Evolutionary conservation across 2,113 vertebrate genomes (phyloP).

Genomic region (Redunca redunca): DNA sequence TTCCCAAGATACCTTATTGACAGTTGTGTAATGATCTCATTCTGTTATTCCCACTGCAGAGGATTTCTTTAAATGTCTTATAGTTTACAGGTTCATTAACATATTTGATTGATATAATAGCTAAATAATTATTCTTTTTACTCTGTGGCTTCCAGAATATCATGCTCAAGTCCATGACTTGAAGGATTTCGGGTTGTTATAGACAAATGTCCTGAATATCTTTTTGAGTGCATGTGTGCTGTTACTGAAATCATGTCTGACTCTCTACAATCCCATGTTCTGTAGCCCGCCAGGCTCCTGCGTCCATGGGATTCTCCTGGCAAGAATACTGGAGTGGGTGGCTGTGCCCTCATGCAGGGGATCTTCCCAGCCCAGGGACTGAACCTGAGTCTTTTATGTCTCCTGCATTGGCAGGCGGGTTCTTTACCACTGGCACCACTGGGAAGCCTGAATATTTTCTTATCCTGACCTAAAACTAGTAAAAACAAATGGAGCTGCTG

Average conservation of each 20-base stretch:
- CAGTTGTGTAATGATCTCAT: neutral
- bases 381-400: neutral
- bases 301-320: neutral
- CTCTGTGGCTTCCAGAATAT: neutral
- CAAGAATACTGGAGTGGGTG: neutral
- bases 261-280: neutral
- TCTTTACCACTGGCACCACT: neutral
- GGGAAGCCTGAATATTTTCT: neutral
- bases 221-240: neutral
- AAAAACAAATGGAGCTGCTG: neutral
- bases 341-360: neutral
- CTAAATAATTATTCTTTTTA: neutral
- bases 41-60: neutral
- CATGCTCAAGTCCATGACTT: neutral
- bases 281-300: neutral
- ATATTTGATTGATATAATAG: slow-evolving; percentile 5
- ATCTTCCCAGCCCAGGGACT: neutral
- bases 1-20: neutral
- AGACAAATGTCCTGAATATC: neutral
- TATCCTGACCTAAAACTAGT: neutral
- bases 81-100: neutral
- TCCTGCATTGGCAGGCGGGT: neutral
- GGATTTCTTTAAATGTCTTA: neutral
- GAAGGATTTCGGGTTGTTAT: neutral
- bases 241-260: neutral